Evolutionary conservation across 2,113 vertebrate genomes (phyloP), one percentile per base, ranked within the genome.

Genomic region (Cervus canadensis): DNA sequence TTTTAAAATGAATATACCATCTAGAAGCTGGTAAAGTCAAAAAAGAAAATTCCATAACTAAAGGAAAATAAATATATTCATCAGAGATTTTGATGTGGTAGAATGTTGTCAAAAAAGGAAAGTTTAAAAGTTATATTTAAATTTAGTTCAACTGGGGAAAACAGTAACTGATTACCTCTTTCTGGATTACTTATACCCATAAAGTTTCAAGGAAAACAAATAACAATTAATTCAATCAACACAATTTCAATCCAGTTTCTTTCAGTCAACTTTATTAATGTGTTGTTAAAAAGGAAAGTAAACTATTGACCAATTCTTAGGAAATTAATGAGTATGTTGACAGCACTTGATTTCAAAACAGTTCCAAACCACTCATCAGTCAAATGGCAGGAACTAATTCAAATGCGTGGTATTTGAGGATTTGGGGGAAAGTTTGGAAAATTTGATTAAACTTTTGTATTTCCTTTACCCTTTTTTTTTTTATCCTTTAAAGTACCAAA

Each of bases 281-380:
- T 78, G 15, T 94, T 97, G 91, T 74, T 88, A 88, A 84, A 97
- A 85, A 87, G 5, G 6, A n/a, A 19, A 91, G 57, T 28, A 94
- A 97, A 93, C 6, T 33, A 86, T 60, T 78, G 76, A 87, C 79
- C 23, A 54, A 28, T 92, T 97, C 89, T 96, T 81, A 59, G 91
- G 91, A 96, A 97, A 97, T 91, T 97, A 97, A 95, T 98, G 67
- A 96, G 7, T 91, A n/a, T 93, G 91, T 89, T 89, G 95, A 97
- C 96, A 95, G 62, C 71, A 89, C 56, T 83, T 89, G 85, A 93
- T 96, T 97, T 97, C 59, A 97, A 97, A 98, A 89, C 67, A 88
- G 81, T 87, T 82, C 60, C 50, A 96, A 94, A 94, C 91, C 21
- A 91, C 28, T 97, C 50, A 94, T 30, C 17, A 79, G 89, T 71